Evolutionary conservation across 1,140 invertebrate genomes (phyloP).

Genomic region (Rhyacophila brunnea): DNA sequence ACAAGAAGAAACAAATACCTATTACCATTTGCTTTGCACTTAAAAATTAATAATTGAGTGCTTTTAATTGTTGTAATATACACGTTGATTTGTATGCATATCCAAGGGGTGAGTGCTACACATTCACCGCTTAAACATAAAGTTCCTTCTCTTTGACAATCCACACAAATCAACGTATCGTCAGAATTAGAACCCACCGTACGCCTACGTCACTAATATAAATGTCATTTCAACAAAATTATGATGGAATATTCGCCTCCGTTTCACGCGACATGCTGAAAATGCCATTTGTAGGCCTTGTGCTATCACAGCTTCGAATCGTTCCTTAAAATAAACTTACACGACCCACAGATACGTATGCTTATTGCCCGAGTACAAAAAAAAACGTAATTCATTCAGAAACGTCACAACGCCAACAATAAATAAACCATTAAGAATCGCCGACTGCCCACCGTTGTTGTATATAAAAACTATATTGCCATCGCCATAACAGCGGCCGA

Average conservation of each 20-base stretch:
- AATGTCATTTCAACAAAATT: not conserved
- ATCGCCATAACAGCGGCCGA: not conserved
- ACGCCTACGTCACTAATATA: not conserved
- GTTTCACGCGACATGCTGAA: not conserved
- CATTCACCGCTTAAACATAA: not conserved
- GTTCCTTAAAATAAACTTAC: constrained; percentile 20
- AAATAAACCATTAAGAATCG: not conserved
- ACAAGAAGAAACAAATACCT: too few relatives aligned
- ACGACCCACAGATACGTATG: constrained; percentile 1
- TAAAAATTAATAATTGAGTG: too few relatives aligned
- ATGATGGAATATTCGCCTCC: not conserved
- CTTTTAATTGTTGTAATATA: too few relatives aligned
- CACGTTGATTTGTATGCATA: too few relatives aligned
- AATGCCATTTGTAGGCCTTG: constrained; percentile 12
- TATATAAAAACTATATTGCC: constrained; percentile 1
- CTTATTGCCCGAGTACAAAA: constrained; percentile 10
- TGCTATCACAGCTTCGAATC: constrained; percentile 27
- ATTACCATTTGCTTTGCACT: too few relatives aligned
- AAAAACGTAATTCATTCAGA: constrained; percentile 2
- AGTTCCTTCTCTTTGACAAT: not conserved
- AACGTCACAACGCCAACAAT: too few relatives aligned
- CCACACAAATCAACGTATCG: not conserved
- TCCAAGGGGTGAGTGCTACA: too few relatives aligned
- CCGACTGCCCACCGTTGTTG: constrained; percentile 1
- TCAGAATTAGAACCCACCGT: not conserved